Evolutionary conservation across 1,140 invertebrate species (phyloP), one percentile per base, ranked within the genome.

Genomic region (Diploscapter pachys): DNA sequence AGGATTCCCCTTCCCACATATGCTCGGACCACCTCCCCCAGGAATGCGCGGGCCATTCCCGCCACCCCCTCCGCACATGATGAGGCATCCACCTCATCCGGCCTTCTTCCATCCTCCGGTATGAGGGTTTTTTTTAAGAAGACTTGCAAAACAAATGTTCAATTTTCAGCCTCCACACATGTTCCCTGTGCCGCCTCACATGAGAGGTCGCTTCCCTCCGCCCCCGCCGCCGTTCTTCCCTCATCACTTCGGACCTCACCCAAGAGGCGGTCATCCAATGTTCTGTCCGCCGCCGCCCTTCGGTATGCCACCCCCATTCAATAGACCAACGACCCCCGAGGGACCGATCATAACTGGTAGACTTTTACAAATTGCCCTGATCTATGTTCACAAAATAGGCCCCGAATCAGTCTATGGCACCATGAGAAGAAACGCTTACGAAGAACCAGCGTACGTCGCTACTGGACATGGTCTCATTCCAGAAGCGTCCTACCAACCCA

Each of bases 371-470:
- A 31, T 31, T 31, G 31, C 31, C 31, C 31, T 31, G 31, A 31
- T 31, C 31, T 31, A 31, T 31, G 31, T 31, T 31, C 31, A 31
- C 1, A 31, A 31, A 31, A 31, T 31, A 31, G 78, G 78, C 3
- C 78, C 78, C 4, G 83, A 85, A 51, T 77, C 82, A 13, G 70
- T 83, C 4, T 85, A 85, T 59, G 83, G 85, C 49, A 85, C 83
- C 2, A 85, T 84, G 68, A 75, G 78, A 51, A 56, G 84, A n/a
- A 66, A 65, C 2, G 77, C 78, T 3, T 85, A 81, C 67, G 83
- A 85, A 78, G 83, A 85, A 56, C 84, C 83, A 8, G 79, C 83
- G 48, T 84, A 84, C 71, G 83, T 84, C 67, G n/a, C 82, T 71
- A 62, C 76, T 70, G n/a, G 63, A 75, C 31, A 31, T 31, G 31